Base-by-base conservation (phyloP, 92 coral and sea anemone species). In the Micromussa lordhowensis region DNA sequence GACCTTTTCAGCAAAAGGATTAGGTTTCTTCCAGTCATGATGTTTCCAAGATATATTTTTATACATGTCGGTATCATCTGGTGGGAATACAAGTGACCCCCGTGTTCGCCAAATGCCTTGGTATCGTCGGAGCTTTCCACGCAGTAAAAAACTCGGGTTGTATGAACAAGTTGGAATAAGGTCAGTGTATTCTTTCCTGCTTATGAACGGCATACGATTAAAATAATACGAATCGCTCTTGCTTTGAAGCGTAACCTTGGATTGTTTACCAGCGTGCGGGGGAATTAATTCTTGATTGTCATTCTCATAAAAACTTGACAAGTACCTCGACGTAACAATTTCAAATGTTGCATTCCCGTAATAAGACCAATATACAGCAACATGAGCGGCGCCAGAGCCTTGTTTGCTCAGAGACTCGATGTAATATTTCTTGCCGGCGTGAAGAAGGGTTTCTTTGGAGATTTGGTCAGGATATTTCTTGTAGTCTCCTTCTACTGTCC, bases 381-480 rank as follows among this genome's bases (percentile, higher is more conserved):
- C 32, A 68, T 63, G 84, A 4, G 68, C 69, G 5, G 19, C 68
- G 22, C 84, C 77, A 54, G 38, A 30, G 22, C 63, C 78, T 51
- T 86, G 90, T 22, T 79, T 86, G 10, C 29, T 49, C 28, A 83
- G 18, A 22, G 87, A 21, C 74, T 86, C 90, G 21, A 86, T 78
- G 78, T 55, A 86, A 49, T 86, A 86, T 77, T 77, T 77, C 68
- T 78, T 61, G 21, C 79, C 70, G 24, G 84, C 77, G 12, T 78
- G 51, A 44, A 86, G 85, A 29, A 68, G 5, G 38, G 78, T 49
- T 79, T 78, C 84, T 16, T 48, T 68, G 14, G 90, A 86, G 0
- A 86, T 61, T 79, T 87, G 90, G 2, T 26, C 51, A n/a, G 79
- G 79, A 32, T 87, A 87, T 32, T 87, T 87, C 13, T 68, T 79